Conservation (phyloP, 2,797 vertebrate species). For the Diglossa cyanea region DNA sequence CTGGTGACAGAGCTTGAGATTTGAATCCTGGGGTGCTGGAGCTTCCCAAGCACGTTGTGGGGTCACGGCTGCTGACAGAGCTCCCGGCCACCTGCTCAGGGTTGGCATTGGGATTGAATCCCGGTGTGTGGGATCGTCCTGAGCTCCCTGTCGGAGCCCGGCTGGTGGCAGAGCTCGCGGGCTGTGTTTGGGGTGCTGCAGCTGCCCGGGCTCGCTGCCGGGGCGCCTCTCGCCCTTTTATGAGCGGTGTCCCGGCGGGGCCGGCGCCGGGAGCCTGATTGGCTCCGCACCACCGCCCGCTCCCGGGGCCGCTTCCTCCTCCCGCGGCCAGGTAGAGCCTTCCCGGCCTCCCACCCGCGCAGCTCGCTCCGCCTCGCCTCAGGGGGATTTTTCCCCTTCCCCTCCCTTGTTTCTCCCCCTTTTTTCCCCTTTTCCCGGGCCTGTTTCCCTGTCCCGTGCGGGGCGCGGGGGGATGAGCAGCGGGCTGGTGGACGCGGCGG, state of each 20-base stretch:
- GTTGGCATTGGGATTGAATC: background rate
- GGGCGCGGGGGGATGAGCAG: constrained; percentile 77
- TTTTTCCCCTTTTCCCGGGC: rapidly evolving
- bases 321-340: constrained; percentile 78
- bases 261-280: constrained; percentile 40
- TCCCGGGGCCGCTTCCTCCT: constrained; percentile 59
- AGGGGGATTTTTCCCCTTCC: background rate
- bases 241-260: background rate
- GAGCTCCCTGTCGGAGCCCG: background rate
- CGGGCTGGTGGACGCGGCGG: constrained; percentile 80
- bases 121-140: rapidly evolving
- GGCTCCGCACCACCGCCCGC: constrained; percentile 34
- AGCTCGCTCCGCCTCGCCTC: background rate
- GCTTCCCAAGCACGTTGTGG: too few species aligned
- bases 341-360: constrained; percentile 62
- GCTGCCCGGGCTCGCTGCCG: background rate
- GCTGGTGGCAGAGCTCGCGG: rapidly evolving
- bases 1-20: too few species aligned
- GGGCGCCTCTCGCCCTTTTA: background rate
- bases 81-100: background rate
- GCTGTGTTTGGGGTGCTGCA: rapidly evolving
- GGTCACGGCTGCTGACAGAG: background rate
- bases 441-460: background rate
- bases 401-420: background rate
- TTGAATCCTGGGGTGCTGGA: too few species aligned